Evolutionary conservation across 2,888 invertebrate species (phyloP), one percentile per base, ranked within the genome.

Genomic region (Polydrusus tereticollis): DNA sequence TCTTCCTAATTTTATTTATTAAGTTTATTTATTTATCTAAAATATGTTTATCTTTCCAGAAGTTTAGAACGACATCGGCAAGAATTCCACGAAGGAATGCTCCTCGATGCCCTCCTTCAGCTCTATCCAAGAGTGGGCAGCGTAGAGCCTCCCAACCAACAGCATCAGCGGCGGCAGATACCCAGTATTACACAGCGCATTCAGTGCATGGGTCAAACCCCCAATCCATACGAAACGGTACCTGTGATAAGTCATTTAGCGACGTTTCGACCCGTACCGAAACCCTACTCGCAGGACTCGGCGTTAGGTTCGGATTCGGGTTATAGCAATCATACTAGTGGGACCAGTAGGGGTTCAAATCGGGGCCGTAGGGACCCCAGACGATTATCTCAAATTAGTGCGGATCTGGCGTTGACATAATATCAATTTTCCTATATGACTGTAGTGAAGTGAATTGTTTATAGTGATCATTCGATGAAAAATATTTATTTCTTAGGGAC

Each of bases 231-330:
- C 78, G 91, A 92, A 63, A 91, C 90, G 8, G 91, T 92, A 84
- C 92, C 92, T 23, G 92, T 92, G 20, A 87, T 92, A 21, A 87
- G 88, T 36, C 91, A 91, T 74, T 81, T 90, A 63, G 89, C 89
- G 58, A 89, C 88, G 55, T 91, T 87, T 82, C 88, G 89, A 87
- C 88, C 88, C 82, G 89, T 88, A 38, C 89, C 89, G 1, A 90
- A 90, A 80, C 90, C 90, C 43, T 91, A 91, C 64, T 90, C 90
- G 74, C 90, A 91, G 77, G 92, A 93, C 80, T 93, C 93, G 4
- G 93, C 93, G 3, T 92, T 94, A 77, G 94, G 94, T 29, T 94
- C 94, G 7, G 94, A 94, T 85, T 94, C 94, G 52, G 94, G 94
- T 8, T 94, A 94, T 85, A 94, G 94, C 84, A 94, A 94, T 85